Conservation (phyloP, 2,888 invertebrate species). For the Sesia apiformis region DNA sequence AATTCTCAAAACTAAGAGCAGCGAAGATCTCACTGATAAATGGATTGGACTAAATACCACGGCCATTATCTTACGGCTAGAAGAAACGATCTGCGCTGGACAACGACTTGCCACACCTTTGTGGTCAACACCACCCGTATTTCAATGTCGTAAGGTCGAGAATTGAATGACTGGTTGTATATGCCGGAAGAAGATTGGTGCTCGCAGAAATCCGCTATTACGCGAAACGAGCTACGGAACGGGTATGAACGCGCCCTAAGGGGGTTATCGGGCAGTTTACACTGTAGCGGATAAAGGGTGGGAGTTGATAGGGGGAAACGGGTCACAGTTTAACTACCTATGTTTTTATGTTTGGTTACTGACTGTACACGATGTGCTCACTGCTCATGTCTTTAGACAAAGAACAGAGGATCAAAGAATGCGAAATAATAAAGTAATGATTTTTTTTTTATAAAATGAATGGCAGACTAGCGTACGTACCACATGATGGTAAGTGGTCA, state of each 20-base stretch:
- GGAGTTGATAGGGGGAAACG: background rate
- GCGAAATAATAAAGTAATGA: no score
- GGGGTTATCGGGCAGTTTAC: conserved; percentile 25
- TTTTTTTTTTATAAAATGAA: no score
- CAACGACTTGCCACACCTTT: background rate
- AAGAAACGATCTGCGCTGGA: background rate
- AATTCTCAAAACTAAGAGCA: background rate
- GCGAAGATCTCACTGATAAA: conserved; percentile 25
- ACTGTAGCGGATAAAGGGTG: conserved; percentile 8
- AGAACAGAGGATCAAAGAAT: no score
- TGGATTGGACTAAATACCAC: conserved; percentile 24
- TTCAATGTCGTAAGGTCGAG: background rate
- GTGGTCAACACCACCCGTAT: background rate
- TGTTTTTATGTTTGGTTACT: background rate
- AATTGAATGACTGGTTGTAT: background rate
- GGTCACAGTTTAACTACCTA: background rate
- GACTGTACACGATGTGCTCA: background rate
- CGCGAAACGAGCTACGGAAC: conserved; percentile 1
- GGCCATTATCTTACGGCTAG: conserved; percentile 2
- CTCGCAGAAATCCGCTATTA: conserved; percentile 15
- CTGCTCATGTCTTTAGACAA: no score
- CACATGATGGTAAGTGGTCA: no score
- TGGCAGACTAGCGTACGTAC: no score
- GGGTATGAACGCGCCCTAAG: conserved; percentile 18
- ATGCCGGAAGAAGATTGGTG: background rate